Base-by-base conservation (phyloP, 1,140 invertebrate genomes). In the Macrocentrus cingulum region DNA sequence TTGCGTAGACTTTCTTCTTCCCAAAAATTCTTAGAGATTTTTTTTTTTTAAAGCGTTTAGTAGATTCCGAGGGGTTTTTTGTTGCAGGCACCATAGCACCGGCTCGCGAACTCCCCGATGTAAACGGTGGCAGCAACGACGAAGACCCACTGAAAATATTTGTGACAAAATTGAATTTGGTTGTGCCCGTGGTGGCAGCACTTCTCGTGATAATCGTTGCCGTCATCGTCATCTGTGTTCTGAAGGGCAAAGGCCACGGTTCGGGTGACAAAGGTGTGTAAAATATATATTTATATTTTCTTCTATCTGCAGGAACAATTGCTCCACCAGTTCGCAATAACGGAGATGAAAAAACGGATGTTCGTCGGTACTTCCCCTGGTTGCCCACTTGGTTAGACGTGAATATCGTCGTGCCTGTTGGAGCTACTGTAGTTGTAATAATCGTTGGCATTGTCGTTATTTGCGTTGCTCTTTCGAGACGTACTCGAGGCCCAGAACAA, bases 41-140 rank as follows among this genome's bases (percentile, higher is more conserved):
- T 59, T 44, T 60, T 63, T 39, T 22, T 58, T 59, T 53, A 60
- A 62, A n/a, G 44, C 50, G 22, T 42, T 56, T 23, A 25, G 13
- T 13, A 19, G 45, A 57, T 13, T 20, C 32, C 34, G 29, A 56
- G 45, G 60, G 41, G 60, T 68, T 74, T 81, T 80, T 79, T 82
- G 82, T 91, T 91, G 84, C 89, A 95, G 93, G 91, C 87, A 94
- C 92, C 80, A 92, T 95, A 80, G 91, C 91, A 78, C 93, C 93
- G 75, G 88, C 91, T 73, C 88, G 90, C 76, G 90, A 95, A 76
- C 83, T 92, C 63, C 88, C 85, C 66, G 87, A 91, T 70, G 82
- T 87, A 66, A 87, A 86, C 66, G 73, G 73, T 64, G 74, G 72
- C 64, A 71, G 69, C 55, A 76, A 75, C 65, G 83, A 85, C 65